Evolutionary conservation across 2,888 invertebrate genomes (phyloP).

Genomic region (Tridacna crocea): DNA sequence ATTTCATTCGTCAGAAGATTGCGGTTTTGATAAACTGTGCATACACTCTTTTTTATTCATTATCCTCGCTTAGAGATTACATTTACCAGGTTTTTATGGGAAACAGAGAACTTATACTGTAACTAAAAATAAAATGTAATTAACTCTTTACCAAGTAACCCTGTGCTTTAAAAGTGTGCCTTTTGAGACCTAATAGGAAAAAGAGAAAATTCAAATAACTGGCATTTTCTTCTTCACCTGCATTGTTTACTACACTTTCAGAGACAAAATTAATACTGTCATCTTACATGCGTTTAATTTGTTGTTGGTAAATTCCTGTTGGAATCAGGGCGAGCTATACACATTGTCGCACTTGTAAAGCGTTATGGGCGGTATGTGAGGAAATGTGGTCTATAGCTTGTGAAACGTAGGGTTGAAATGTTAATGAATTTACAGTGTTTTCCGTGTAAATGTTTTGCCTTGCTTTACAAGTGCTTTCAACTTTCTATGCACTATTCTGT

Average conservation of each 20-base stretch:
- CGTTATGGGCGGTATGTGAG: too few species aligned
- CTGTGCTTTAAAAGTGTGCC: background rate
- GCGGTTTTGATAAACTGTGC: background rate
- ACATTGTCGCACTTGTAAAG: too few species aligned
- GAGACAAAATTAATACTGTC: background rate
- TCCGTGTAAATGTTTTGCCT: too few species aligned
- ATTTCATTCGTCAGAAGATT: constrained; percentile 10
- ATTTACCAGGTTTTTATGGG: background rate
- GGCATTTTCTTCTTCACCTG: background rate
- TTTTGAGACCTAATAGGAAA: background rate
- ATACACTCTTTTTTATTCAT: background rate
- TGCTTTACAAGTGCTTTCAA: too few species aligned
- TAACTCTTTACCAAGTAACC: background rate
- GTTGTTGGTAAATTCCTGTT: too few species aligned
- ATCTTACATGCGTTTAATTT: background rate
- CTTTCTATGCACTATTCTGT: too few species aligned
- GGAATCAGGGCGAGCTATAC: too few species aligned
- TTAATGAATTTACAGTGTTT: too few species aligned
- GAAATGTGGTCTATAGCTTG: too few species aligned
- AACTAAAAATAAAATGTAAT: background rate
- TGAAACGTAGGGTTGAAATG: too few species aligned
- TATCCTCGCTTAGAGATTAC: background rate
- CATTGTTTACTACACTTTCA: background rate
- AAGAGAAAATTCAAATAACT: background rate
- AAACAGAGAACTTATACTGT: background rate